Conservation (phyloP, 2,888 invertebrate species). For the Sinhomidia bicolor region DNA sequence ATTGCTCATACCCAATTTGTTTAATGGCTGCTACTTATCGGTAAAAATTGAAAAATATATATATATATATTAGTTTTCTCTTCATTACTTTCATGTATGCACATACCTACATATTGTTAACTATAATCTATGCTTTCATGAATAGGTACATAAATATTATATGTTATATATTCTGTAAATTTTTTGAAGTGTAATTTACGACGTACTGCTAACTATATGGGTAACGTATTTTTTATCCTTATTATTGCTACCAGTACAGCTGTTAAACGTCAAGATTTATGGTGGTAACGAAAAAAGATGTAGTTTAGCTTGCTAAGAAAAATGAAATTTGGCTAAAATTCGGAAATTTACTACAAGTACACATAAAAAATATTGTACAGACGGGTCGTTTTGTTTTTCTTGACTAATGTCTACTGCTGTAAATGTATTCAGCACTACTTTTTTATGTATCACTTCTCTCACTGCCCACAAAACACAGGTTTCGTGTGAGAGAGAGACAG, state of each 20-base stretch:
- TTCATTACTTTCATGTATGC: background rate
- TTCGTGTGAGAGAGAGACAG: no score
- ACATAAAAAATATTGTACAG: background rate
- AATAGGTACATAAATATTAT: background rate
- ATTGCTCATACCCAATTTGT: conserved; percentile 46
- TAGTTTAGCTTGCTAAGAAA: background rate
- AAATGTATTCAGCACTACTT: background rate
- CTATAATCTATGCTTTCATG: background rate
- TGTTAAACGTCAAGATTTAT: background rate
- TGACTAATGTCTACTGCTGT: background rate
- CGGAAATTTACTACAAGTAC: background rate
- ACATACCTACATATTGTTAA: background rate
- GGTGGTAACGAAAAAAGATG: background rate
- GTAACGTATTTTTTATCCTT: background rate
- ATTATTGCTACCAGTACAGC: background rate
- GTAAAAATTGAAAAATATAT: background rate
- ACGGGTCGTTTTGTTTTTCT: no score
- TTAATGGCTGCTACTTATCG: conserved; percentile 7
- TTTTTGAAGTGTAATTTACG: conserved; percentile 32
- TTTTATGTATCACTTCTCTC: background rate
- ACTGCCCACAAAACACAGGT: no score
- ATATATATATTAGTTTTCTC: background rate
- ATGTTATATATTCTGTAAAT: background rate
- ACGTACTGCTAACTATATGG: background rate
- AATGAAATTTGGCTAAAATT: background rate